These are phyloP conservation scores for Cerastis rubricosa DNA, from an alignment of 2,888 invertebrate species.

Conservation along the genomic window DNA sequence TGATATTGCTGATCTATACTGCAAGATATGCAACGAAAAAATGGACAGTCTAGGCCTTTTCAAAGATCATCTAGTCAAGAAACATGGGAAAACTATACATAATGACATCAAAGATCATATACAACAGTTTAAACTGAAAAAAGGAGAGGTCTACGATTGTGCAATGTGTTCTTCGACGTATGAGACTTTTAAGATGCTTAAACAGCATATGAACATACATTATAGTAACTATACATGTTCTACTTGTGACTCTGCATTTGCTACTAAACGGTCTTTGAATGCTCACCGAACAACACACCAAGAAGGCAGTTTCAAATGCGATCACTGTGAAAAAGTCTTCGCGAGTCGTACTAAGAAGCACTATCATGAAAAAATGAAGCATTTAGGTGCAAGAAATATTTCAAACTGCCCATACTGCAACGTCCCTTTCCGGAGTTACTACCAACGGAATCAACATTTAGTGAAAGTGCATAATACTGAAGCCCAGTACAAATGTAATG, in stretches of 20 bases:
- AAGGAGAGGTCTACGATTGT: slow-evolving; percentile 82
- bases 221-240: slow-evolving; percentile 81
- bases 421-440: slow-evolving; percentile 83
- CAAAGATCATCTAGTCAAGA: slow-evolving; percentile 78
- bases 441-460: slow-evolving; percentile 85
- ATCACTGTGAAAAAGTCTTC: slow-evolving; percentile 84
- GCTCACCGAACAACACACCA: slow-evolving; percentile 80
- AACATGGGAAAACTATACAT: slow-evolving; percentile 75
- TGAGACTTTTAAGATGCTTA: slow-evolving; percentile 86
- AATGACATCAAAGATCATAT: slow-evolving; percentile 84
- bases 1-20: slow-evolving; percentile 76
- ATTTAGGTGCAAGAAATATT: slow-evolving; percentile 82
- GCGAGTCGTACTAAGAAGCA: slow-evolving; percentile 78
- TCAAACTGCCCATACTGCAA: slow-evolving; percentile 85
- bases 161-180: slow-evolving; percentile 81
- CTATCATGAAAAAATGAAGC: slow-evolving; percentile 85
- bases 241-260: slow-evolving; percentile 80
- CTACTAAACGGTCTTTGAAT: slow-evolving; percentile 80
- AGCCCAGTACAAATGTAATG: slow-evolving; percentile 85
- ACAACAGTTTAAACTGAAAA: slow-evolving; percentile 82
- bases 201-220: slow-evolving; percentile 87
- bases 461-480: slow-evolving; percentile 85
- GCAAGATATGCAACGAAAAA: slow-evolving; percentile 75
- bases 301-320: slow-evolving; percentile 84
- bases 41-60: slow-evolving; percentile 72